Percentiles rank a stretch among this genome's conserved stretches.
Evolutionary conservation across 2,888 invertebrate genomes (phyloP).

Genomic region (Heliconius ethilla): DNA sequence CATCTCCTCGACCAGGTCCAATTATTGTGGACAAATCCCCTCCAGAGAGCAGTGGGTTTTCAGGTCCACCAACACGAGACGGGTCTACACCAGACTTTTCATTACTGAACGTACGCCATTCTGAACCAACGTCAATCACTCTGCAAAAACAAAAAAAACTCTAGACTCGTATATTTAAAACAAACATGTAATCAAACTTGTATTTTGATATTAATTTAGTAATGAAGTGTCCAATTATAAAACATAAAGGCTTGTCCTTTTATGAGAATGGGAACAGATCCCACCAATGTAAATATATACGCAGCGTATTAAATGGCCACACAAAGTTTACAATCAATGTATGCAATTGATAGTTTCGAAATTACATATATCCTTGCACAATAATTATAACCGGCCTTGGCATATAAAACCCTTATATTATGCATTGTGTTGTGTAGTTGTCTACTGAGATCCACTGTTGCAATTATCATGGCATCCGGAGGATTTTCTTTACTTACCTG

Average conservation of each 20-base stretch:
- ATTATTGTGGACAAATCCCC: conserved; percentile 99
- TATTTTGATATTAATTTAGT: conserved; percentile 11
- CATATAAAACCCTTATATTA: conserved; percentile 38
- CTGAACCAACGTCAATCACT: conserved; percentile 99
- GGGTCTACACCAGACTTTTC: conserved; percentile 98
- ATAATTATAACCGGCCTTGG: conserved; percentile 41
- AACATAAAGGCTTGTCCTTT: conserved; percentile 13
- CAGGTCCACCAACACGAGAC: conserved; percentile 99
- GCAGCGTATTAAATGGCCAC: conserved; percentile 21
- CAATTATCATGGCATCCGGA: conserved; percentile 26
- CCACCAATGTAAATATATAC: conserved; percentile 22
- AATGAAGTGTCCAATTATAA: neutral
- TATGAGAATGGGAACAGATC: conserved; percentile 18
- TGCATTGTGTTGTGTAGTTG: conserved; percentile 21
- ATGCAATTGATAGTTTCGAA: conserved; percentile 37
- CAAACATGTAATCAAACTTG: neutral
- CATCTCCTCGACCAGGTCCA: conserved; percentile 87
- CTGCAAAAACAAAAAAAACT: conserved; percentile 70
- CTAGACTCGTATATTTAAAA: neutral
- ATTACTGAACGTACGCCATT: conserved; percentile 99
- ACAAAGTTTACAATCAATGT: conserved; percentile 35
- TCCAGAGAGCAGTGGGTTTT: conserved; percentile 97
- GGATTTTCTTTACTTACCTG: conserved; percentile 83
- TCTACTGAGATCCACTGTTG: conserved; percentile 28
- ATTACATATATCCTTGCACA: conserved; percentile 40